Evolutionary conservation across 2,888 invertebrate species (phyloP).

Genomic region (Hirtodrosophila duncani): DNA sequence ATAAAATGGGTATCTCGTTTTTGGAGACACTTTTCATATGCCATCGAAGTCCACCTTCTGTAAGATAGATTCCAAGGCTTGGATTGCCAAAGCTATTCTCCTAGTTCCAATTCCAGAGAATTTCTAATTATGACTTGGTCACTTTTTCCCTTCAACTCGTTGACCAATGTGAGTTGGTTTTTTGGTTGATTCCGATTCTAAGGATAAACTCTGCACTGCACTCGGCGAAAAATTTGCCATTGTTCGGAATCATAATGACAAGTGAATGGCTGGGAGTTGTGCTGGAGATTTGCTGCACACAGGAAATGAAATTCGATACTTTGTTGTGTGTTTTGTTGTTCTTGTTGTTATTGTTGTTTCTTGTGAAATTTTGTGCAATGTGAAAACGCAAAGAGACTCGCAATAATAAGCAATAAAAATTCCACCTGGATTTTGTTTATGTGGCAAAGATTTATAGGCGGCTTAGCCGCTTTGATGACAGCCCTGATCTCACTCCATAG

Average conservation of each 20-base stretch:
- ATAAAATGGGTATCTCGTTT: too few species aligned
- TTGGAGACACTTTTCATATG: too few species aligned
- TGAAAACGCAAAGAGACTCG: conserved; percentile 22
- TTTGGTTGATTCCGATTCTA: too few species aligned
- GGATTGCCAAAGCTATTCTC: too few species aligned
- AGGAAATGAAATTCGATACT: conserved; percentile 77
- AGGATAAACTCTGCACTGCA: too few species aligned
- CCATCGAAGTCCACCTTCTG: too few species aligned
- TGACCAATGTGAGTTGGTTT: too few species aligned
- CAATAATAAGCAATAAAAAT: conserved; percentile 71
- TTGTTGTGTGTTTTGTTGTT: conserved; percentile 38
- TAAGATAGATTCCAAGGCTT: too few species aligned
- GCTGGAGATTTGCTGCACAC: conserved; percentile 38
- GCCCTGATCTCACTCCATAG: too few species aligned
- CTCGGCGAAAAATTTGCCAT: conserved; percentile 66
- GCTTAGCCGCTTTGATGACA: conserved; percentile 62
- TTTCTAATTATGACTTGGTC: too few species aligned
- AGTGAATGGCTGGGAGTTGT: conserved; percentile 39
- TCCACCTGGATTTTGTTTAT: conserved; percentile 55
- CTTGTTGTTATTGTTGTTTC: conserved; percentile 25
- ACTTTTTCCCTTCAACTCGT: too few species aligned
- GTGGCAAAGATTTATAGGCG: conserved; percentile 65
- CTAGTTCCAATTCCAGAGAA: too few species aligned
- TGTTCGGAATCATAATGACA: conserved; percentile 68
- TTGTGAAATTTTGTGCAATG: conserved; percentile 35